Evolutionary conservation across 1,140 invertebrate genomes (phyloP).

Genomic region (Hylaeus anthracinus): DNA sequence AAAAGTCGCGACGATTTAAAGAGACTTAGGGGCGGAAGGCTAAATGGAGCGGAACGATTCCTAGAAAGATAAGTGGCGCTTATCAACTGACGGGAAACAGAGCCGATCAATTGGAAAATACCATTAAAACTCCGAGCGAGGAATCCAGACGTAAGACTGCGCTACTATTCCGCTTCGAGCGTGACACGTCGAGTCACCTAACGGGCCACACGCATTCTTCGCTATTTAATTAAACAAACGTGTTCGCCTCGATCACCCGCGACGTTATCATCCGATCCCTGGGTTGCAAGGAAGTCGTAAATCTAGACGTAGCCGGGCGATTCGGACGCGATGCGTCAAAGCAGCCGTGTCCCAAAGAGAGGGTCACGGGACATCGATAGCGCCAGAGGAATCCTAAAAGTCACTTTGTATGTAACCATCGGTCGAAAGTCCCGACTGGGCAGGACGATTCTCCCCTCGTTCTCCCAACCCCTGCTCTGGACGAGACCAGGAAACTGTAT

Average conservation of each 20-base stretch:
- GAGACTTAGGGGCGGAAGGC: too few species aligned
- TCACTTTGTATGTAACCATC: slow-evolving; percentile 32
- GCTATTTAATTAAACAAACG: slow-evolving; percentile 22
- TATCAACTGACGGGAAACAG: too few species aligned
- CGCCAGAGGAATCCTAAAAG: slow-evolving; percentile 21
- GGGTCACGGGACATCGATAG: slow-evolving; percentile 1
- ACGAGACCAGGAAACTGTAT: slow-evolving; percentile 15
- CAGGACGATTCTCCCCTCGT: slow-evolving; percentile 36
- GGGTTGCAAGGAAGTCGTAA: not conserved
- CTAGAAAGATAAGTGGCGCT: too few species aligned
- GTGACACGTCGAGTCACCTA: too few species aligned
- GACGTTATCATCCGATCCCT: not conserved
- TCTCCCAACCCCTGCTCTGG: not conserved
- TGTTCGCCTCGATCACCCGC: too few species aligned
- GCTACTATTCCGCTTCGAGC: too few species aligned
- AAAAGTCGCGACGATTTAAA: too few species aligned
- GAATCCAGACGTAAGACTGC: too few species aligned
- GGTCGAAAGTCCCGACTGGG: slow-evolving; percentile 9
- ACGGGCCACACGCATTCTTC: not conserved
- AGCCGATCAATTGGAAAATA: too few species aligned
- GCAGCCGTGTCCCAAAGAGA: not conserved
- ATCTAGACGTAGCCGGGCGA: not conserved
- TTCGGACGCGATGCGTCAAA: slow-evolving; percentile 19
- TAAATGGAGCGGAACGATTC: too few species aligned
- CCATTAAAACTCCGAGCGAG: too few species aligned